phyloP scores from a whole-genome alignment of 2,113 vertebrate species.

The Puntigrus tetrazona region DNA sequence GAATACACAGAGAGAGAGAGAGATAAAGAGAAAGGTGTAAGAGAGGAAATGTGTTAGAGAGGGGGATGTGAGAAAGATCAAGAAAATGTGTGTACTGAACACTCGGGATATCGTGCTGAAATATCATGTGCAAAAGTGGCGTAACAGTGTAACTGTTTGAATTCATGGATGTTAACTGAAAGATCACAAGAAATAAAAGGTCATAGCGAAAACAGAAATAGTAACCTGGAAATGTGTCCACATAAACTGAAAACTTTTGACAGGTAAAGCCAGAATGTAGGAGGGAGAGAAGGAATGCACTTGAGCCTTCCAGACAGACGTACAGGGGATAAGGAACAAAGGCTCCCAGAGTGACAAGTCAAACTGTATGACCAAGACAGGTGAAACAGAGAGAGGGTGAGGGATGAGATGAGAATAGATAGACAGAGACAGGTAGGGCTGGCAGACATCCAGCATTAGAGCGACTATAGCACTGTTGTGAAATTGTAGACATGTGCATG shows the following conservation, averaged over 20 bases:
- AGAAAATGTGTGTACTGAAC: neutral
- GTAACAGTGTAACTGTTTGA: neutral
- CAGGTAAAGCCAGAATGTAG: constrained; percentile 21
- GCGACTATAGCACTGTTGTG: neutral
- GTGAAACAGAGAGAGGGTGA: neutral
- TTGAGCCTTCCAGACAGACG: neutral
- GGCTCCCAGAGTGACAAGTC: neutral
- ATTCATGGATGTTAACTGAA: neutral
- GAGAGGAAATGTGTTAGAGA: constrained; percentile 17
- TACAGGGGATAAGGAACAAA: neutral
- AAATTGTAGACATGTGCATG: neutral
- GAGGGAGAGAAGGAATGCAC: neutral
- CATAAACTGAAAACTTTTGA: neutral
- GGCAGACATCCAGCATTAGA: neutral
- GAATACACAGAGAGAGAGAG: constrained; percentile 13
- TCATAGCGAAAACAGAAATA: neutral
- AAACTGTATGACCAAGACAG: constrained; percentile 18
- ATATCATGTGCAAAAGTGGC: neutral
- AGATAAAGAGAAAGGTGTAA: constrained; percentile 13
- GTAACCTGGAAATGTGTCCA: neutral
- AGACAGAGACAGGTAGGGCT: neutral
- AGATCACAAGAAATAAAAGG: neutral
- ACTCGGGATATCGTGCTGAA: neutral
- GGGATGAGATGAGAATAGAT: constrained; percentile 6
- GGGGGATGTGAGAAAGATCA: constrained; percentile 28